phyloP scores from a whole-genome alignment of 2,797 vertebrate genomes.

The Enteromius radiatus region DNA sequence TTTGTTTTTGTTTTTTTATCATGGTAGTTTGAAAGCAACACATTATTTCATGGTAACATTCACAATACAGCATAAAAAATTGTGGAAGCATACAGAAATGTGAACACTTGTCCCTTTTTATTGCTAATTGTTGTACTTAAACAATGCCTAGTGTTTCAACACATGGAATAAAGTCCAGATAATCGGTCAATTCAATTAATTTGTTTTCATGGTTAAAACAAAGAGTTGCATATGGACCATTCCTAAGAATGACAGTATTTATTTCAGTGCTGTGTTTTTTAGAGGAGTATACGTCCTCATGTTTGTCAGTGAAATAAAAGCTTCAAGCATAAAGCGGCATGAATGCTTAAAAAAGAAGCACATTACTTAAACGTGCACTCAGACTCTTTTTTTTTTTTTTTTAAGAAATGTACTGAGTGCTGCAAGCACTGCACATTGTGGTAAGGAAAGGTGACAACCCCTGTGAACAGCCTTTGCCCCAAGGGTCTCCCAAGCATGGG shows the following conservation, averaged over 20 bases:
- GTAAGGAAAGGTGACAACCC: slow-evolving; percentile 67
- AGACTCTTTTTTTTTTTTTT: slow-evolving; percentile 13
- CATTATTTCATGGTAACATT: slow-evolving; percentile 79
- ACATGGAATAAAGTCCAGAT: slow-evolving; percentile 79
- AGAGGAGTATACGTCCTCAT: slow-evolving; percentile 66
- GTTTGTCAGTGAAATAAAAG: slow-evolving; percentile 61
- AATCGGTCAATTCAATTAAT: slow-evolving; percentile 71
- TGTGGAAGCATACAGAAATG: slow-evolving; percentile 81
- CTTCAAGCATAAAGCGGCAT: slow-evolving; percentile 50
- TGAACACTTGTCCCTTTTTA: slow-evolving; percentile 82
- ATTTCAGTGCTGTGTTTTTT: slow-evolving; percentile 66
- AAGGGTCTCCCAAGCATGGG: slow-evolving; percentile 68
- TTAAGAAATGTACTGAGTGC: slow-evolving; percentile 58
- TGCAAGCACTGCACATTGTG: slow-evolving; percentile 64
- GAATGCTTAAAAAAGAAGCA: slow-evolving; percentile 57
- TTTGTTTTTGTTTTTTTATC: slow-evolving; percentile 68
- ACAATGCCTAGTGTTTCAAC: slow-evolving; percentile 79
- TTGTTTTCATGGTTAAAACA: slow-evolving; percentile 69
- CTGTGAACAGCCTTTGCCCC: slow-evolving; percentile 72
- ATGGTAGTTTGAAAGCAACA: slow-evolving; percentile 74
- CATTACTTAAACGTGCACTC: slow-evolving; percentile 61
- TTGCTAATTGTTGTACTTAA: slow-evolving; percentile 84
- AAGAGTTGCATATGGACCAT: slow-evolving; percentile 52
- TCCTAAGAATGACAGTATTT: slow-evolving; percentile 68
- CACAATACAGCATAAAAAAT: slow-evolving; percentile 83